Conservation (phyloP, 2,113 vertebrate species). For the Sakesphorus luctuosus region DNA sequence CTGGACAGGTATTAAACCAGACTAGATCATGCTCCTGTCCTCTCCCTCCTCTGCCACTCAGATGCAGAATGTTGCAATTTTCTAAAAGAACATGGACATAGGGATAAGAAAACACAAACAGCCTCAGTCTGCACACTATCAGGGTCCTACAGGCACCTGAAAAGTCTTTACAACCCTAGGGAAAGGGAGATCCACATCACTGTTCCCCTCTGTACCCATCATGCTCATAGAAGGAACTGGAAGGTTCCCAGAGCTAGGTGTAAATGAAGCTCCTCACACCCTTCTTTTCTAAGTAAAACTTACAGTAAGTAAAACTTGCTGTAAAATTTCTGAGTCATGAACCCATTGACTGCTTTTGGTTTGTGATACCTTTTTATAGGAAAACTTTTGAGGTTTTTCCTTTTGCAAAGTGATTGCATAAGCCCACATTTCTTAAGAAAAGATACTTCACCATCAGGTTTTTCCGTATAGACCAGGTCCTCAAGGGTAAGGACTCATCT, state of each 20-base stretch:
- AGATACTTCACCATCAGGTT: neutral
- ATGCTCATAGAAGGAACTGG: neutral
- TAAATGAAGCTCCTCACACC: neutral
- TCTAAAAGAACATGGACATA: neutral
- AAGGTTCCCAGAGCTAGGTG: neutral
- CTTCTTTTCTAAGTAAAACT: neutral
- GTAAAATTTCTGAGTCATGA: neutral
- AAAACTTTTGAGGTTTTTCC: neutral
- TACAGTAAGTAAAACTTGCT: neutral
- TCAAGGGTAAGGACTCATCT: neutral
- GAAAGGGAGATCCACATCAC: neutral
- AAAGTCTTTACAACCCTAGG: neutral
- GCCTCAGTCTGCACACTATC: neutral
- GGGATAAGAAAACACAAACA: neutral
- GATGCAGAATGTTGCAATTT: neutral
- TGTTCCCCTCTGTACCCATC: neutral
- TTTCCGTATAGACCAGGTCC: neutral
- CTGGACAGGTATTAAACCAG: neutral
- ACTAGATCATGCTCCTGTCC: neutral
- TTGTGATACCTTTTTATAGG: neutral
- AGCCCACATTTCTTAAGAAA: neutral
- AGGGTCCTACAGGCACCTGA: neutral
- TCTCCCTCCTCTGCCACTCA: neutral
- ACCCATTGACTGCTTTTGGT: neutral
- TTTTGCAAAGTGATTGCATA: neutral